Base-by-base conservation (phyloP, 2,888 invertebrate genomes). In the Suillia variegata region DNA sequence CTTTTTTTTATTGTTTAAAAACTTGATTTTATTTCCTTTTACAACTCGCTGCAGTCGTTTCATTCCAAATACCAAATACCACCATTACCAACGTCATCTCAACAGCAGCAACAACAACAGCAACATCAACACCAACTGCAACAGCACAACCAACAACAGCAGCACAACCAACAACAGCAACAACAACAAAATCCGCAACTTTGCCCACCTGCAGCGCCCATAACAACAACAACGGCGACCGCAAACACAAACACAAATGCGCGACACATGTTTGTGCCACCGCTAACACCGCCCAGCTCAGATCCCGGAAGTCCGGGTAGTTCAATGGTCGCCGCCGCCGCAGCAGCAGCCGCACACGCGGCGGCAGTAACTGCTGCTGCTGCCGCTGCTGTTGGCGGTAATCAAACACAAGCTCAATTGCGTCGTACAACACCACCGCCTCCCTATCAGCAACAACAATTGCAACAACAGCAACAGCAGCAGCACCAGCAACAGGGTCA, bases 251-350 rank as follows among this genome's bases (percentile, higher is more conserved):
- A n/a, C n/a, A n/a, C n/a, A n/a, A n/a, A n/a, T n/a, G n/a, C 86
- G 62, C 84, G 88, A 76, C 82, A 88, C 67, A 87, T 92, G 85
- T 93, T 93, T 83, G 91, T 91, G 80, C 90, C 93, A 20, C 94
- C 93, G 45, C 83, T 93, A 73, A 94, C 94, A 67, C 93, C 94
- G 45, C 94, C 94, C 67, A 91, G 90, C 79, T 93, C 94, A 58
- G 93, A 94, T 79, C 94, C 93, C 62, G 93, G 93, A 65, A 92
- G 91, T 70, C 92, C 92, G 12, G 89, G 89, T 64, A 88, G 88
- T 80, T 85, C 88, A 62, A 84, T 88, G 83, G 87, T 85, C 60
- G 87, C 88, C 85, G 63, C 88, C 85, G 64, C 76, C 18, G 77
- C 78, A 10, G 73, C 77, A 5, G 78, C 76, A 18, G 75, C 75